Evolutionary conservation across 2,113 vertebrate genomes (phyloP), one percentile per base, ranked within the genome.

Genomic region (Nycticebus coucang): DNA sequence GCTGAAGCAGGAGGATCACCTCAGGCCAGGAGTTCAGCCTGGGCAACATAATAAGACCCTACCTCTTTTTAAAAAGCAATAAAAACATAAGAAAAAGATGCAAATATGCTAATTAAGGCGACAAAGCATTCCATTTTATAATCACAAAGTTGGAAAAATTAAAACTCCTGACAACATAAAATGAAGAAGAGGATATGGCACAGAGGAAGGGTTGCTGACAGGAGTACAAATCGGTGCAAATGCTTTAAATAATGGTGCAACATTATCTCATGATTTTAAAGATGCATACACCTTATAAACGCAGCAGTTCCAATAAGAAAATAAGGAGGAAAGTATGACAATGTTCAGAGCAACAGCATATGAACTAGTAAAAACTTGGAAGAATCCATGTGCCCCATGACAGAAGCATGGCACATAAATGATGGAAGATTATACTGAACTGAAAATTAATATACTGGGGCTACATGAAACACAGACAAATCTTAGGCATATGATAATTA

Each of bases 341-440:
- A 24, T 6, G 33, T 59, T 71, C 92, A 71, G 24, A 35, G n/a
- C 64, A 88, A 77, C 24, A 24, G 2, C 7, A 24, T 11, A 41
- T 5, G 55, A 62, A 13, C 24, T 9, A 72, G 55, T 8, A 80
- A 60, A 66, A 62, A 18, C 45, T 19, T 15, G 33, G 35, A 71
- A 35, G 35, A 59, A 71, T 7, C 12, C 33, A 9, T 0, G 19
- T 19, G 35, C 18, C 35, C 22, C 8, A 6, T 1, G 41, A 55
- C 33, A n/a, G 24, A 41, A 33, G 37, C 19, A 53, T 8, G 26
- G 24, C 1, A 72, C 18, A 55, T 8, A 24, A 41, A 19, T 55
- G 0, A 72, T 6, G 19, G 33, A 24, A 6, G 6, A 22, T 4
- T 9, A 18, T 0, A 19, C 24, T 24, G 57, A 62, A 55, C 1